Evolutionary conservation across 2,113 vertebrate genomes (phyloP).

Genomic region (Artemisiospiza belli): DNA sequence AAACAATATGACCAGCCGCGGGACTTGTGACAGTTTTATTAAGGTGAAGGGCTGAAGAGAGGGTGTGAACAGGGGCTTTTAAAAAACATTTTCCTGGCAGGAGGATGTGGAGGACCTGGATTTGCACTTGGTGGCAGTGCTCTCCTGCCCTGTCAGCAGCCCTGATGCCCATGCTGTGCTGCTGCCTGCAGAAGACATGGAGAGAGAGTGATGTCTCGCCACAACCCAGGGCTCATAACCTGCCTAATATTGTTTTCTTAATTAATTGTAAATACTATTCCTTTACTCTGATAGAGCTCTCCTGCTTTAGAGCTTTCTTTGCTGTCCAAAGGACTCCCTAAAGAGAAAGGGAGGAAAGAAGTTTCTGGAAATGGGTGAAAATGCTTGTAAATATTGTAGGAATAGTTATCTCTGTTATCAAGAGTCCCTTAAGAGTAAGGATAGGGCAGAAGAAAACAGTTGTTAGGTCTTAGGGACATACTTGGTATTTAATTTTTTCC

Average conservation of each 20-base stretch:
- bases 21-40: background rate
- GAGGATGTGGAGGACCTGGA: background rate
- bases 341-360: background rate
- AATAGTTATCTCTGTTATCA: background rate
- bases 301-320: background rate
- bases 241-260: background rate
- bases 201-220: background rate
- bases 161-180: background rate
- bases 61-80: background rate
- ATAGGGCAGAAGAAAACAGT: background rate
- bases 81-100: accelerated
- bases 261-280: background rate
- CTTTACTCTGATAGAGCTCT: background rate
- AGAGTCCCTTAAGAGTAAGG: background rate
- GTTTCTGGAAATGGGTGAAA: background rate
- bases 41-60: background rate
- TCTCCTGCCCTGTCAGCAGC: background rate
- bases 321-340: background rate
- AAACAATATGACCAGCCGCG: background rate
- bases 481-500: background rate
- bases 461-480: background rate
- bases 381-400: background rate
- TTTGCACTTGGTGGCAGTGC: conserved; percentile 70
- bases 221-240: background rate
- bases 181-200: background rate